Base-by-base conservation (phyloP, 2,888 invertebrate species). In the Laothoe populi region DNA sequence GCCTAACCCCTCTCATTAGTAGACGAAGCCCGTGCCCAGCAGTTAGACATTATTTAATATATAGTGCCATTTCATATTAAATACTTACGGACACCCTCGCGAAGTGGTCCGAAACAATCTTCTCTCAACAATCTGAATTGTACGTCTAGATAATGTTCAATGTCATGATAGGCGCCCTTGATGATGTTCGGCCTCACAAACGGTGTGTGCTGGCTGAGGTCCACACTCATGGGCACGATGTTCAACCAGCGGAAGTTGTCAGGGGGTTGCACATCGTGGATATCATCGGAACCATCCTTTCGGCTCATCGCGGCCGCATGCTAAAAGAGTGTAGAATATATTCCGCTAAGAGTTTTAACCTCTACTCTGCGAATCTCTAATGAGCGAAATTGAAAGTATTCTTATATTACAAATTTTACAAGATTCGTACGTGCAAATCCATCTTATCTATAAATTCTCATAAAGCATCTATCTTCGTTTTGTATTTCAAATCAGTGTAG, bases 91-190 rank as follows among this genome's bases (percentile, higher is more conserved):
- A 96, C 88, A 21, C 96, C 96, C 61, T 95, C 92, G 16, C 96
- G 91, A 31, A 98, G 81, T 0, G 97, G 96, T 7, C 93, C 91
- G 53, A 96, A 93, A 80, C 97, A 97, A 85, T 98, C 97, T 84
- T 97, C 97, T 13, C 96, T 92, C 59, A 97, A 83, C 24, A 97
- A 87, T 10, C 96, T 89, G 77, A 96, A 96, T 73, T 97, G 97
- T 0, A 95, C 94, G 73, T 96, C 96, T 35, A 98, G 88, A 79
- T 98, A 98, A 74, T 97, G 95, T 21, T 95, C 93, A 0, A 95
- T 90, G 71, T 94, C 90, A 4, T 86, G 77, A 78, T 96, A 97
- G 0, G 88, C 84, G 8, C 96, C 96, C 48, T 91, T 73, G 0
- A 93, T 79, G 42, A 95, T 92, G 77, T 95, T 96, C 2, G 93